Evolutionary conservation across 2,888 invertebrate genomes (phyloP).

Genomic region (Clitarchus hookeri): DNA sequence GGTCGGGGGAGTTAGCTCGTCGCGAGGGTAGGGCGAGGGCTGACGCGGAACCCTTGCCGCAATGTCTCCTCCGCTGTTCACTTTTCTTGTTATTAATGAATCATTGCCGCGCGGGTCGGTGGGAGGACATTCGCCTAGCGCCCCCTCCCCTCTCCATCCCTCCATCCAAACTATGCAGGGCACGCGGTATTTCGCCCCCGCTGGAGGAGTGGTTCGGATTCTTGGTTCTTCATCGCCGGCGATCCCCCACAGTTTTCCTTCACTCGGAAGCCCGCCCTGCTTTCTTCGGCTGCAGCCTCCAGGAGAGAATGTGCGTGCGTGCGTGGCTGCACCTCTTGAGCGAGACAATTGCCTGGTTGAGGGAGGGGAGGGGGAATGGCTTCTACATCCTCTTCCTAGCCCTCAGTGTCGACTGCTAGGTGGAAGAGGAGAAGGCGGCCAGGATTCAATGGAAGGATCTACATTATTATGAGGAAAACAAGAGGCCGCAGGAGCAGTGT

Average conservation of each 20-base stretch:
- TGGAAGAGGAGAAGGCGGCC: not conserved
- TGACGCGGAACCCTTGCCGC: constrained; percentile 26
- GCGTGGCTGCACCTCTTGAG: not conserved
- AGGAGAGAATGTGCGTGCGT: not conserved
- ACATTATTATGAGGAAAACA: constrained; percentile 7
- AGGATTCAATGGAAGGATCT: constrained; percentile 10
- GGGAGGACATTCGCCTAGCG: not conserved
- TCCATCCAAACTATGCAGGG: constrained; percentile 4
- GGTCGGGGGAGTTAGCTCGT: not conserved
- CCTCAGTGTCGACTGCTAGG: not conserved
- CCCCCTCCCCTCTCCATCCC: no score
- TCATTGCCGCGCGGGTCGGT: not conserved
- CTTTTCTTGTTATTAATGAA: constrained; percentile 40
- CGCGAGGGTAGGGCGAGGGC: not conserved
- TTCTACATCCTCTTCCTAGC: not conserved
- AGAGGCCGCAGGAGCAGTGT: constrained; percentile 14
- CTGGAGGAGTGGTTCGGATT: not conserved
- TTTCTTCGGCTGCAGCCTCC: not conserved
- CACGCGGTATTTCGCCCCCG: not conserved
- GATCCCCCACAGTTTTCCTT: not conserved
- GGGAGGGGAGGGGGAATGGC: not conserved
- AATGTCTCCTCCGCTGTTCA: constrained; percentile 38
- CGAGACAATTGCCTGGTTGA: not conserved
- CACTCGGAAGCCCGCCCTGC: not conserved
- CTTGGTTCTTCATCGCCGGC: constrained; percentile 7